Evolutionary conservation across 1,140 invertebrate genomes (phyloP), one percentile per base, ranked within the genome.

Genomic region (Zaprionus camerounensis): DNA sequence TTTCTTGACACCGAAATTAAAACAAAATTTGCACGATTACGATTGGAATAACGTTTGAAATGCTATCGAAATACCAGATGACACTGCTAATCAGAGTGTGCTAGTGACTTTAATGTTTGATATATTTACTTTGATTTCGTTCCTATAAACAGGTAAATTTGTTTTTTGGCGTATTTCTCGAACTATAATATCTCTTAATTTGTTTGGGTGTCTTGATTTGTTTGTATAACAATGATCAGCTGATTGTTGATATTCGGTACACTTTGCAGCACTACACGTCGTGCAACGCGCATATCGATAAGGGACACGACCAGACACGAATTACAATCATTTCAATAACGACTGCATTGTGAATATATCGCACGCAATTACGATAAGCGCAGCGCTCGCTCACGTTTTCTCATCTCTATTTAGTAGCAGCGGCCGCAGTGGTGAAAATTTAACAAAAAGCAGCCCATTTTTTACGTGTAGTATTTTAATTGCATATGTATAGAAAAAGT

Each of bases 361-460:
- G 68, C 59, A 71, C 49, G 26, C 34, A 58, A 9, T 15, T 12
- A 34, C 70, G 70, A 72, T 58, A 66, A 66, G 26, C 56, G 15
- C 38, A 58, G 38, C 62, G 44, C 63, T 46, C 15, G 31, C 38
- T 24, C 46, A 68, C 24, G 64, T 36, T 61, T 69, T 71, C 41
- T 12, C 71, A 73, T 67, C 71, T 53, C 73, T 76, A 76, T 64
- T 53, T 63, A 67, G 57, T 63, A 67, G 57, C 75, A 73, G 75
- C 75, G 74, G 69, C 57, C 55, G 75, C 59, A 74, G 71, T 77
- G 75, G 64, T 72, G 69, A 77, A 77, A 77, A 77, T 73, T 73
- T 61, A 58, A 73, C 64, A 57, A 63, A 67, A 58, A 67, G 64
- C 53, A 56, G 34, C 36, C 28, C 71, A 24, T 65, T 49, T 49